Evolutionary conservation across 2,888 invertebrate species (phyloP).

Genomic region (Punctoribates punctum): DNA sequence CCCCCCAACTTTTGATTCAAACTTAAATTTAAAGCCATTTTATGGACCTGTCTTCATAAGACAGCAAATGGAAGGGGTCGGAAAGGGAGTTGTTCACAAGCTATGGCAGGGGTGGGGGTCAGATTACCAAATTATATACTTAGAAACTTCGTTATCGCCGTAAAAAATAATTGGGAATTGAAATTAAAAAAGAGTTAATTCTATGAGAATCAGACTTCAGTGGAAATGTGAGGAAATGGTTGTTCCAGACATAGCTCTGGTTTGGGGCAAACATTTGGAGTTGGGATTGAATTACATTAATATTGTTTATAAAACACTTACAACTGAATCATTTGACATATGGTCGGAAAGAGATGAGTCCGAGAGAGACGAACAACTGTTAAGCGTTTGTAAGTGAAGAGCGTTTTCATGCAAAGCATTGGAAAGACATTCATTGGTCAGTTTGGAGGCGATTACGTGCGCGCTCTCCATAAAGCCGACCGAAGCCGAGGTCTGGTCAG

Average conservation of each 20-base stretch:
- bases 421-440: not conserved
- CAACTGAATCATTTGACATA: conserved; percentile 13
- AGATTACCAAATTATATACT: too few species aligned
- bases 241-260: not conserved
- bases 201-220: not conserved
- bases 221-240: not conserved
- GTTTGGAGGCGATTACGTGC: not conserved
- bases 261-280: not conserved
- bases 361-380: conserved; percentile 2
- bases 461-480: not conserved
- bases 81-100: too few species aligned
- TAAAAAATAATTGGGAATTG: too few species aligned
- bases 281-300: not conserved
- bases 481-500: not conserved
- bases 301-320: not conserved
- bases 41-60: too few species aligned
- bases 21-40: too few species aligned
- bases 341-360: conserved; percentile 15
- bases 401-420: conserved; percentile 17
- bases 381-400: conserved; percentile 5
- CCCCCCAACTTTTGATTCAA: too few species aligned
- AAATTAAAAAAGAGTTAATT: not conserved
- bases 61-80: too few species aligned
- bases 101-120: too few species aligned
- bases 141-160: too few species aligned